Evolutionary conservation across 2,113 vertebrate species (phyloP), one percentile per base, ranked within the genome.

Genomic region (Odontophorus gujanensis): DNA sequence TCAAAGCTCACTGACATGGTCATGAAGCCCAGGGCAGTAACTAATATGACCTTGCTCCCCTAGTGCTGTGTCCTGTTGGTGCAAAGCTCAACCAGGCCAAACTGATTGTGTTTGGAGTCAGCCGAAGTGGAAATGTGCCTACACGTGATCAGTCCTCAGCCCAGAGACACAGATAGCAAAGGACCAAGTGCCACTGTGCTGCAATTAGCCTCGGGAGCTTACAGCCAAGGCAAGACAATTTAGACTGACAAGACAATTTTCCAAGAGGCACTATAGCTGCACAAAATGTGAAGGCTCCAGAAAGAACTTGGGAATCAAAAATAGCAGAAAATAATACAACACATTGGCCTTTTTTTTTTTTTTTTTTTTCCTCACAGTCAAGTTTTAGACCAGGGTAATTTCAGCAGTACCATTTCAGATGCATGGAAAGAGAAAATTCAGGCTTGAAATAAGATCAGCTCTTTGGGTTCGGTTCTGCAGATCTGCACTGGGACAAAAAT

Each of bases 171-270:
- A 68, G 28, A 51, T 7, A 4, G 0, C 47, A 20, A 47, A 66
- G 79, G n/a, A 80, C 66, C 58, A 66, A 83, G 9, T 25, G 28
- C 68, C 59, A 51, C 80, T 88, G 12, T 50, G 43, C 40, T 72
- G 62, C 43, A 89, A 25, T 68, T 88, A 81, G 48, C 79, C 68
- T 90, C 3, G 0, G 83, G 73, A 91, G 26, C 57, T 86, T 92
- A 68, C 45, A 88, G 69, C 21, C 63, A 93, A 87, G 67, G 76
- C 62, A 91, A 66, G 73, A 86, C 76, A 45, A 78, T 85, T 92
- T 83, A 86, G 57, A 79, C 82, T 83, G 80, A 95, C 82, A 78
- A 82, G 73, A 92, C 89, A 86, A 75, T 75, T 92, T 90, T 87
- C 90, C 28, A 67, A 81, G 76, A 92, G 76, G 88, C 57, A 78